A percentile compares a stretch with the other conserved stretches of the same genome.
phyloP scores from a whole-genome alignment of 2,797 vertebrate genomes.

The Bradypus variegatus region DNA sequence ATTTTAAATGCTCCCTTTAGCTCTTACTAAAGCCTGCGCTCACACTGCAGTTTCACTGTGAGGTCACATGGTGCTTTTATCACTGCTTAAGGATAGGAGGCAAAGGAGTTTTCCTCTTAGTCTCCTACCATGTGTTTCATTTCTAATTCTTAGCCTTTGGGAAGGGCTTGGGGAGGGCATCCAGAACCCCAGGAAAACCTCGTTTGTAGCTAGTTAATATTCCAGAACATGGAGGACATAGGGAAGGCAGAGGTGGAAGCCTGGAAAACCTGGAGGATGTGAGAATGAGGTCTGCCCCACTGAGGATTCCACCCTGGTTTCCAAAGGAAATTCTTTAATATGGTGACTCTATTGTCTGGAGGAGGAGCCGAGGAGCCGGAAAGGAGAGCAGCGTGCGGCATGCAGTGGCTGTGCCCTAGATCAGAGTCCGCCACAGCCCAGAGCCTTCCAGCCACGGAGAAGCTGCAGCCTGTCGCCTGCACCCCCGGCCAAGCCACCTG shows the following conservation, averaged over 20 bases:
- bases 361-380: neutral
- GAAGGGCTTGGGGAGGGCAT: neutral
- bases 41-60: neutral
- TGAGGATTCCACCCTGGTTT: neutral
- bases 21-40: neutral
- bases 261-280: neutral
- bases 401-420: neutral
- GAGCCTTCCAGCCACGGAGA: neutral
- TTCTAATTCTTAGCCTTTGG: neutral
- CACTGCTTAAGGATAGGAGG: neutral
- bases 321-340: constrained; percentile 6
- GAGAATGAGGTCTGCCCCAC: neutral
- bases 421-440: neutral
- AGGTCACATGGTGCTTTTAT: neutral
- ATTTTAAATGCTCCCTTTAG: neutral
- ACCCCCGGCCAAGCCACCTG: neutral
- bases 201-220: neutral
- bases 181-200: neutral
- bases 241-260: neutral
- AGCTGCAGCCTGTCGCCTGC: accelerated
- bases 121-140: neutral
- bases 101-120: neutral
- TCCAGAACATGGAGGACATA: neutral
- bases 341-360: neutral
- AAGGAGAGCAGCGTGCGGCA: neutral